A percentile compares a stretch with the other conserved stretches of the same genome.
Evolutionary conservation across 2,797 vertebrate species (phyloP).

Genomic region (Catostomus latipinnis): DNA sequence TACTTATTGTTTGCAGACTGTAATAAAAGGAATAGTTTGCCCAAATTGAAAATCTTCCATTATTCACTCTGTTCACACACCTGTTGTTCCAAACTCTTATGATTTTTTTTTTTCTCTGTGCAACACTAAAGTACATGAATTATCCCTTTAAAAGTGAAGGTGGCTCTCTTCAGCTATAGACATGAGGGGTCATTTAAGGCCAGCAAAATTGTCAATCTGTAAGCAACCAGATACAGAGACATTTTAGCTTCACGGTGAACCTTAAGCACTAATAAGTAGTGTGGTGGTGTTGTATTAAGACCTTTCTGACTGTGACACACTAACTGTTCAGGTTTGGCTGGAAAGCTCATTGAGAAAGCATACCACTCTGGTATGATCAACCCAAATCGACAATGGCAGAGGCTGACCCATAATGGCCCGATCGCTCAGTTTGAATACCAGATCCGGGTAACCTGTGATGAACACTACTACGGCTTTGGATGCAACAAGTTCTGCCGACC

Average conservation of each 20-base stretch:
- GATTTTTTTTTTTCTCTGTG: too few species aligned
- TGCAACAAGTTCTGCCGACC: constrained; percentile 98
- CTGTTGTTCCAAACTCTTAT: too few species aligned
- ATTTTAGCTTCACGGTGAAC: background rate
- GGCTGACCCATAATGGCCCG: constrained; percentile 87
- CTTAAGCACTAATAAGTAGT: constrained; percentile 1
- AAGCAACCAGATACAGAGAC: constrained; percentile 47
- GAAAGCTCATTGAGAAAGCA: constrained; percentile 91
- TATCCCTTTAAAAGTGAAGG: constrained; percentile 67
- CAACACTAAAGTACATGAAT: too few species aligned
- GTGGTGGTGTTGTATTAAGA: background rate
- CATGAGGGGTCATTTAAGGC: constrained; percentile 65
- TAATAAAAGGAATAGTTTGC: constrained; percentile 51
- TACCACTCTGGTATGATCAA: constrained; percentile 97
- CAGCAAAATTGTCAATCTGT: constrained; percentile 44
- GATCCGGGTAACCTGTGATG: constrained; percentile 92
- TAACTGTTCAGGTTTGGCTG: constrained; percentile 72
- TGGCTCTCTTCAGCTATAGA: constrained; percentile 69
- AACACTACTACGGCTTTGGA: constrained; percentile 97
- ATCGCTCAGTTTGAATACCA: constrained; percentile 95
- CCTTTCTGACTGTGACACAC: constrained; percentile 4
- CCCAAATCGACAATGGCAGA: constrained; percentile 93
- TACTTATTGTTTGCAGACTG: constrained; percentile 64
- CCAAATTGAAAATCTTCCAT: too few species aligned
- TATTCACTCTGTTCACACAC: too few species aligned